Conservation (phyloP, 1,140 invertebrate genomes). For the Neodiprion fabricii region DNA sequence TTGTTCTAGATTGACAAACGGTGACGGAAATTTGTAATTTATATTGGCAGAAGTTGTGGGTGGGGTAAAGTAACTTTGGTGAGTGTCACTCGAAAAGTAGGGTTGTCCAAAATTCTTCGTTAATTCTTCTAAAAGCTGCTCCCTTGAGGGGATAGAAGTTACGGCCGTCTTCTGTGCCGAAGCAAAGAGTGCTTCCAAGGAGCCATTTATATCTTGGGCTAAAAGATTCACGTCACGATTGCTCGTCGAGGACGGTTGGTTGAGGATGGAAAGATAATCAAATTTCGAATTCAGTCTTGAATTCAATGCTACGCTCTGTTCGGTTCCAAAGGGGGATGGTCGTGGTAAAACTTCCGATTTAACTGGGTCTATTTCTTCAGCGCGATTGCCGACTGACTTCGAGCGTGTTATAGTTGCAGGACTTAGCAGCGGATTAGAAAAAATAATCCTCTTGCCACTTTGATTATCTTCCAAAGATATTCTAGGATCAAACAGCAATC, state of each 20-base stretch:
- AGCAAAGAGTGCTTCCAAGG: neutral
- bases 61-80: neutral
- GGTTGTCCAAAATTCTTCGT: constrained; percentile 33
- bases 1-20: neutral
- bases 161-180: too few relatives aligned
- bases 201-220: neutral
- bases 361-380: neutral
- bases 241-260: neutral
- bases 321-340: constrained; percentile 20
- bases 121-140: constrained; percentile 29
- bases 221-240: neutral
- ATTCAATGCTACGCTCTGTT: neutral
- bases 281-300: neutral
- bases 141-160: constrained; percentile 14
- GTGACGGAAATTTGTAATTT: neutral
- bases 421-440: neutral
- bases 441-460: neutral
- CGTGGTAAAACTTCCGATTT: constrained; percentile 20
- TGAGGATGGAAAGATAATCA: neutral
- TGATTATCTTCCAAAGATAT: neutral
- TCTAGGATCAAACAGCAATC: neutral
- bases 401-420: neutral
- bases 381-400: neutral
- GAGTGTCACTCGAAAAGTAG: constrained; percentile 9
- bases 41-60: neutral